Percentiles rank a stretch among this genome's conserved stretches.
Conservation (phyloP, 2,113 vertebrate genomes). For the Tinamus guttatus region DNA sequence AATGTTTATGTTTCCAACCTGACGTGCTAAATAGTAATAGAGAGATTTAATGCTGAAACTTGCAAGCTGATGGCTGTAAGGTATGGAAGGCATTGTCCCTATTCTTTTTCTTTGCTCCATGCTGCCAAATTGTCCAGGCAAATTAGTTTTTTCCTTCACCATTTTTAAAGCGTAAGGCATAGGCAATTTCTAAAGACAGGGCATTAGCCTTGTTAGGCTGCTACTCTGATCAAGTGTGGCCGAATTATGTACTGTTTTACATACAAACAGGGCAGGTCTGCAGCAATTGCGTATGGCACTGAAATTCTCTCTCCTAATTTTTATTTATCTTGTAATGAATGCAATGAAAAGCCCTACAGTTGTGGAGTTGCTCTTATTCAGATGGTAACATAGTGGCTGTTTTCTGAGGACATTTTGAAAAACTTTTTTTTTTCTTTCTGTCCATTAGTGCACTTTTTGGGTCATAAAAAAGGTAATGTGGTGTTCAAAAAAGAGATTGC, state of each 20-base stretch:
- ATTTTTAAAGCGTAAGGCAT: not conserved
- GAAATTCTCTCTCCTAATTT: not conserved
- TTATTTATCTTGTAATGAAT: not conserved
- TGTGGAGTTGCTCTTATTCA: not conserved
- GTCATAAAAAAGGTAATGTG: not conserved
- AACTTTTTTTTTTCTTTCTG: not conserved
- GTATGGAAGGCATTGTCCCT: not conserved
- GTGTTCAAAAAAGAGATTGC: not conserved
- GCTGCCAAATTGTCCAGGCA: not conserved
- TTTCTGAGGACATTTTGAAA: not conserved
- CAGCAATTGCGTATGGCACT: not conserved
- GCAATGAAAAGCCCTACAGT: not conserved
- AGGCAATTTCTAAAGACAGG: not conserved
- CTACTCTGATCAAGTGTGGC: not conserved
- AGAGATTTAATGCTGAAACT: not conserved
- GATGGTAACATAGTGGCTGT: not conserved
- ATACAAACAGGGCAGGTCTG: not conserved
- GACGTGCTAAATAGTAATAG: not conserved
- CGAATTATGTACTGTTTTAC: not conserved
- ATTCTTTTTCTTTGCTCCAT: not conserved
- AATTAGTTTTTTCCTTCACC: not conserved
- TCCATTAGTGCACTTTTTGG: not conserved
- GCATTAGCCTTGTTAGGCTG: not conserved
- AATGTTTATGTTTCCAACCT: not conserved
- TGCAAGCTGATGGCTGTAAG: not conserved